Percentiles rank a stretch among this genome's conserved stretches.
Conservation (phyloP, 2,113 vertebrate genomes). For the Prionailurus bengalensis region DNA sequence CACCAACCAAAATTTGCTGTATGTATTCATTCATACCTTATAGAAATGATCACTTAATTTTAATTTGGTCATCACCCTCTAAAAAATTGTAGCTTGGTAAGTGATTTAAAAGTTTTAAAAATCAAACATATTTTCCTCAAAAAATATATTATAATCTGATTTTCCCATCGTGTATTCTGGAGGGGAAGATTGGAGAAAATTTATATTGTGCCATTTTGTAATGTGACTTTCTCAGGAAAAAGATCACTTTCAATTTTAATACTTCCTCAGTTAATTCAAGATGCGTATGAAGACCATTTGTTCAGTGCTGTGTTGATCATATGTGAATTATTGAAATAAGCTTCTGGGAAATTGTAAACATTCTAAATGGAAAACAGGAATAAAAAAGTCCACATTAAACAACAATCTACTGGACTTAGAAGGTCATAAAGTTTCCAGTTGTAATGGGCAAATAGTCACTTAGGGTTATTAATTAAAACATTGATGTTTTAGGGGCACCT, state of each 20-base stretch:
- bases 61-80: constrained; percentile 2
- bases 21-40: constrained; percentile 36
- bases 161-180: constrained; percentile 47
- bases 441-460: constrained; percentile 4
- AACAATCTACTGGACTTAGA: not conserved
- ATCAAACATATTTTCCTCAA: constrained; percentile 44
- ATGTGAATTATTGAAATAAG: constrained; percentile 21
- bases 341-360: not conserved
- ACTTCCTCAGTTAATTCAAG: constrained; percentile 23
- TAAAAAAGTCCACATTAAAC: constrained; percentile 15
- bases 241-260: constrained; percentile 31
- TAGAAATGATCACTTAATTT: not conserved
- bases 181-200: constrained; percentile 21
- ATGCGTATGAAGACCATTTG: not conserved
- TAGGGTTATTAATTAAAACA: not conserved
- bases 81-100: not conserved
- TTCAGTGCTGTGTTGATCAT: not conserved
- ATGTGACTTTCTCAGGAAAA: constrained; percentile 70
- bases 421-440: not conserved
- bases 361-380: constrained; percentile 47
- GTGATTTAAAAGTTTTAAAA: constrained; percentile 52
- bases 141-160: constrained; percentile 16
- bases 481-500: not conserved
- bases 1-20: not conserved
- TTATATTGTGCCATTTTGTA: constrained; percentile 5